Evolutionary conservation across 2,797 vertebrate species (phyloP).

Genomic region (Coregonus suidteri): DNA sequence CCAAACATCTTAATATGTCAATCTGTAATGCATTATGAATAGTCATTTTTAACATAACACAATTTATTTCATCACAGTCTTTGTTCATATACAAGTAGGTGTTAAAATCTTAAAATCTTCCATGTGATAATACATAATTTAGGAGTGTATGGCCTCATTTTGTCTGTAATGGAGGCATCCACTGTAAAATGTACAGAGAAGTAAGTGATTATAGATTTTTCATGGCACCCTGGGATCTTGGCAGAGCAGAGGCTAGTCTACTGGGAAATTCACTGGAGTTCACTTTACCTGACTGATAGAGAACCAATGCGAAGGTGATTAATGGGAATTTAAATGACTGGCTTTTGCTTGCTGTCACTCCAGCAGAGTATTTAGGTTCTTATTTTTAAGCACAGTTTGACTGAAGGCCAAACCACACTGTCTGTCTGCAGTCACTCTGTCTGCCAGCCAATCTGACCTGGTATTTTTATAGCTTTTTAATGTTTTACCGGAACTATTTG

Average conservation of each 20-base stretch:
- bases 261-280: slow-evolving; percentile 1
- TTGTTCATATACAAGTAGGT: too few relatives aligned
- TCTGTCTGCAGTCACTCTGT: neutral
- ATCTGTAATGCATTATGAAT: slow-evolving; percentile 29
- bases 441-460: neutral
- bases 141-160: slow-evolving; percentile 61
- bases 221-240: slow-evolving; percentile 34
- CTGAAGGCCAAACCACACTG: slow-evolving; percentile 7
- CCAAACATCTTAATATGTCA: neutral
- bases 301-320: slow-evolving; percentile 8
- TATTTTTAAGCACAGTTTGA: neutral
- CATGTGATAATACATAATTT: slow-evolving; percentile 59
- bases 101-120: slow-evolving; percentile 15
- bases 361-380: neutral
- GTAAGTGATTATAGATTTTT: slow-evolving; percentile 38
- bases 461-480: neutral
- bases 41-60: slow-evolving; percentile 20
- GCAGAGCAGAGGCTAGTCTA: slow-evolving; percentile 25
- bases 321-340: slow-evolving; percentile 27
- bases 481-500: neutral
- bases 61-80: slow-evolving; percentile 21
- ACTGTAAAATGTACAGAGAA: slow-evolving; percentile 42
- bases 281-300: slow-evolving; percentile 13
- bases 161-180: slow-evolving; percentile 55
- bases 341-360: neutral